A percentile compares a stretch with the other conserved stretches of the same genome.
Conservation (phyloP, 2,888 invertebrate genomes). For the Malthinus seriepunctatus region DNA sequence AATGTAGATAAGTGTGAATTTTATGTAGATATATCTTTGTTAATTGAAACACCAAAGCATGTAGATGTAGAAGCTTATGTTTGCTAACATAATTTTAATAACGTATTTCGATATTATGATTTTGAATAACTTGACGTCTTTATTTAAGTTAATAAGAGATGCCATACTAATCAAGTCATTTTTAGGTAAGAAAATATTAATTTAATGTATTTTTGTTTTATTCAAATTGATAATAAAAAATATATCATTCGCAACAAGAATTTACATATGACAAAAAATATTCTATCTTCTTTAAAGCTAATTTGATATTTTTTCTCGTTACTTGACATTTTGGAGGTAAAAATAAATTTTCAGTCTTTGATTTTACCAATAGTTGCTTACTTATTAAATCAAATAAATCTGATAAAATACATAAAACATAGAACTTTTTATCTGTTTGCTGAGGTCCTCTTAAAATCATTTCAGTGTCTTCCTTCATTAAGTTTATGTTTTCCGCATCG, state of each 20-base stretch:
- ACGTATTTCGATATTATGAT: too few relatives aligned
- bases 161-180: too few relatives aligned
- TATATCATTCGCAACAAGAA: slow-evolving; percentile 8
- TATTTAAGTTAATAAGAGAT: too few relatives aligned
- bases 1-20: slow-evolving; percentile 5
- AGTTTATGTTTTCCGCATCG: slow-evolving; percentile 60
- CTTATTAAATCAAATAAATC: slow-evolving; percentile 64
- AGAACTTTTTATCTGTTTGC: slow-evolving; percentile 57
- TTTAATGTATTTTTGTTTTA: too few relatives aligned
- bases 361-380: slow-evolving; percentile 44
- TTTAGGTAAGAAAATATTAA: too few relatives aligned
- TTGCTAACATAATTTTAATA: too few relatives aligned
- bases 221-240: too few relatives aligned
- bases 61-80: too few relatives aligned
- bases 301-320: slow-evolving; percentile 59
- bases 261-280: slow-evolving; percentile 70
- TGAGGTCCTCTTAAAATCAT: slow-evolving; percentile 66
- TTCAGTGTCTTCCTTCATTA: slow-evolving; percentile 65
- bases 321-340: slow-evolving; percentile 58
- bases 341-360: slow-evolving; percentile 50
- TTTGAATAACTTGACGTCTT: too few relatives aligned
- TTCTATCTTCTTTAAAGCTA: slow-evolving; percentile 68
- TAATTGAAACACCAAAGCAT: too few relatives aligned
- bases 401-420: slow-evolving; percentile 69
- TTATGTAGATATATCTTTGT: too few relatives aligned